These are phyloP conservation scores for Falco rusticolus DNA, from an alignment of 2,797 vertebrate genomes.

Conservation along the genomic window DNA sequence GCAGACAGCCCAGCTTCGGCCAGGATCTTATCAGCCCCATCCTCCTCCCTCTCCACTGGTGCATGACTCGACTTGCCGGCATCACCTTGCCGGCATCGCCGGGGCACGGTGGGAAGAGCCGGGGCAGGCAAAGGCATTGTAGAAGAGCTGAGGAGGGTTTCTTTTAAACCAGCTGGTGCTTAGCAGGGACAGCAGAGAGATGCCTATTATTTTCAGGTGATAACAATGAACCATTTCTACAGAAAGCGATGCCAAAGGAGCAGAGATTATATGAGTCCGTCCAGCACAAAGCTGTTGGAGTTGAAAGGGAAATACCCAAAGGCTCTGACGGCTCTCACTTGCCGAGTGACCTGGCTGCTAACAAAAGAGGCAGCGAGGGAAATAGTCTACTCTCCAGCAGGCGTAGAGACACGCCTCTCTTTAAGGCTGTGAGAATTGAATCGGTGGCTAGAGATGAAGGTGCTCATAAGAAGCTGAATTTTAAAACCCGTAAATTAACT, in stretches of 20 bases:
- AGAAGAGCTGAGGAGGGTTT: background rate
- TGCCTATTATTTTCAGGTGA: constrained; percentile 36
- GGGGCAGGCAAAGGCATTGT: background rate
- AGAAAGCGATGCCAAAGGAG: background rate
- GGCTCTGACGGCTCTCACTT: constrained; percentile 4
- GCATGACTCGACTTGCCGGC: background rate
- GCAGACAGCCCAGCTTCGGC: background rate
- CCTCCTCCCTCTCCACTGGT: background rate
- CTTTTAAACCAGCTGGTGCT: constrained; percentile 3
- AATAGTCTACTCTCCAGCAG: background rate
- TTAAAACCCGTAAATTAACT: constrained; percentile 23
- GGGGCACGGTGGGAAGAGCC: background rate
- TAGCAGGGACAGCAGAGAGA: background rate
- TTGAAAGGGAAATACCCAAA: constrained; percentile 51
- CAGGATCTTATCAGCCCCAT: constrained; percentile 36
- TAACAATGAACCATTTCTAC: constrained; percentile 30
- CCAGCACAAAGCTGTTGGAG: constrained; percentile 38
- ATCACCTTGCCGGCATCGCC: background rate
- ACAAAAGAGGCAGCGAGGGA: constrained; percentile 17
- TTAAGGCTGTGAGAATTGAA: background rate
- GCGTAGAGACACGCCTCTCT: background rate
- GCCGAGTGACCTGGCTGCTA: constrained; percentile 22
- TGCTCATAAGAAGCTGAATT: constrained; percentile 10
- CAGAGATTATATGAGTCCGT: background rate
- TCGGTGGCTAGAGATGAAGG: constrained; percentile 4